These are phyloP conservation scores for Cherax quadricarinatus DNA, from an alignment of 1,140 invertebrate genomes.

Conservation along the genomic window DNA sequence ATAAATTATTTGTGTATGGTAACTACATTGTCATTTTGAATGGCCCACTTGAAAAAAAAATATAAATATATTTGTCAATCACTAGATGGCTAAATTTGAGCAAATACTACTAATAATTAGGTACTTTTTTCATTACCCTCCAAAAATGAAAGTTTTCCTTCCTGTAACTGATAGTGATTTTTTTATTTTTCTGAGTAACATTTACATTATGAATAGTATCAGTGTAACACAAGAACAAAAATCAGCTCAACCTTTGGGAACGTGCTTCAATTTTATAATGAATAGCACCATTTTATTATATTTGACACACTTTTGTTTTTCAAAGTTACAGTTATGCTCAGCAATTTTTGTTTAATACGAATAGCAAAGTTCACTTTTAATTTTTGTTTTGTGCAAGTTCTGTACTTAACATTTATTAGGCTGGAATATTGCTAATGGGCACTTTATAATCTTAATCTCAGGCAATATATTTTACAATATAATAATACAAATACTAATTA, in stretches of 20 bases:
- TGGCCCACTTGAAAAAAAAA: neutral
- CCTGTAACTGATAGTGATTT: neutral
- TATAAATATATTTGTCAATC: neutral
- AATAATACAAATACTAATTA: neutral
- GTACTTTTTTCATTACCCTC: neutral
- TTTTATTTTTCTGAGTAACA: neutral
- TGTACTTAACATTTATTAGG: neutral
- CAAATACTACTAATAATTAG: neutral
- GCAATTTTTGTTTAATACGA: neutral
- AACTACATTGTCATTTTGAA: neutral
- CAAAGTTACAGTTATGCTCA: neutral
- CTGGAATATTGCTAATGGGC: neutral
- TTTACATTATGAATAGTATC: constrained; percentile 7
- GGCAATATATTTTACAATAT: neutral
- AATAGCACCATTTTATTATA: neutral
- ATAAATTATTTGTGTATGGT: neutral
- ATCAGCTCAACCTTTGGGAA: neutral
- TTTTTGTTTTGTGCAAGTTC: neutral
- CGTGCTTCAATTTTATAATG: neutral
- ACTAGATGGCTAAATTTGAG: neutral
- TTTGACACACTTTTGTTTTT: neutral
- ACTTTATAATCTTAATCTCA: neutral
- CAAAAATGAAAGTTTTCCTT: neutral
- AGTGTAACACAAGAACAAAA: neutral
- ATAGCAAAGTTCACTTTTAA: neutral